Base-by-base conservation (phyloP, 2,888 invertebrate genomes). In the Loripinus fragilis region DNA sequence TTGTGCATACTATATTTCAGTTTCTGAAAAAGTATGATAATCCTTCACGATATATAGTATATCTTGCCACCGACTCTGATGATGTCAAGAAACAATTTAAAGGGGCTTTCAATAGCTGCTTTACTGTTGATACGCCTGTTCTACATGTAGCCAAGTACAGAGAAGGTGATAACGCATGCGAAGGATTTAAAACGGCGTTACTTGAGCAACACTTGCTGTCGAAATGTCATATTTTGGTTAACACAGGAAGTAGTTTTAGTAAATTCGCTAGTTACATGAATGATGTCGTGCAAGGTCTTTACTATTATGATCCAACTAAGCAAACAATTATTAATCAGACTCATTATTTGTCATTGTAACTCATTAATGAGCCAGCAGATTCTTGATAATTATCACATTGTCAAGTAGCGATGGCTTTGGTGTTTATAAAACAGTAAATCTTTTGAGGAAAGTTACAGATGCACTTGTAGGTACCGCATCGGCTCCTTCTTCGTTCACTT, bases 11-110 rank as follows among this genome's bases (percentile, higher is more conserved):
- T 10, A 48, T 82, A 1, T 41, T 71, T 0, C 12, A 33, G 0
- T 79, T 78, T 45, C 35, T 82, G 25, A 38, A 60, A 33, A 25
- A 10, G 3, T 82, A 25, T 60, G 23, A 64, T 17, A 38, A 74
- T 15, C 2, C 3, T 23, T 28, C 10, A 0, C 71, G 70, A 55
- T 68, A 66, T 45, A 41, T 17, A 0, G 33, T 76, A 5, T 82
- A 74, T 67, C 25, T 82, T 8, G 78, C 81, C 28, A 78, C 65
- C 15, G 81, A 82, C 65, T 73, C 81, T 0, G 78, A 78, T 3
- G 15, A 55, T 5, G 41, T 82, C 1, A 48, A 48, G 45, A 42
- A 25, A 12, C 0, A 69, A 0, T 55, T 71, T 25, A 20, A 23
- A 35, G 2, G 0, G 0, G 23, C 23, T 12, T 60, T 76, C 3